Evolutionary conservation across 64 coral and sea anemone genomes (phyloP).

Genomic region (Actinia equina): DNA sequence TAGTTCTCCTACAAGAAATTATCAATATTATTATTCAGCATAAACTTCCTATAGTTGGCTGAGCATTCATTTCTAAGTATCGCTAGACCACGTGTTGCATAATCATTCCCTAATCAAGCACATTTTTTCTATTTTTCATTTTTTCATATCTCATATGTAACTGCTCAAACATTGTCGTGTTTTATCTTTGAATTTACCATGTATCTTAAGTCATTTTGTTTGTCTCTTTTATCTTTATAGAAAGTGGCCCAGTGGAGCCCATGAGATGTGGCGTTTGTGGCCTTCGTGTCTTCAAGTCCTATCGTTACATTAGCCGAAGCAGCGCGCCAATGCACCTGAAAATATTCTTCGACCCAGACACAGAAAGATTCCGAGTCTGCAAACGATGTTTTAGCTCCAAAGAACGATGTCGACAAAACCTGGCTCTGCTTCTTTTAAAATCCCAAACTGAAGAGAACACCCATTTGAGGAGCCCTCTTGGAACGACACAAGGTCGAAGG

Average conservation of each 20-base stretch:
- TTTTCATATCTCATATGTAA: too few species aligned
- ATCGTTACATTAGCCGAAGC: constrained; percentile 69
- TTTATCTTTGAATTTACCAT: not conserved
- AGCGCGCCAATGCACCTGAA: constrained; percentile 75
- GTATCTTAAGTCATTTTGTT: not conserved
- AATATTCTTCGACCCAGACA: constrained; percentile 65
- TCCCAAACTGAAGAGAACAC: too few species aligned
- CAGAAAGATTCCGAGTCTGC: constrained; percentile 79
- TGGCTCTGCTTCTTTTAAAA: constrained; percentile 66
- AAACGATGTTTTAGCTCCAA: constrained; percentile 79
- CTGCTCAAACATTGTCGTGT: not conserved
- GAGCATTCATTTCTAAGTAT: too few species aligned
- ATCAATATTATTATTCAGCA: too few species aligned
- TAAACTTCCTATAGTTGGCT: too few species aligned
- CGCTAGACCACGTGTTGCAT: too few species aligned
- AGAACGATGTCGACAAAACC: constrained; percentile 69
- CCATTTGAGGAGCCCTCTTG: too few species aligned
- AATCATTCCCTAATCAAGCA: too few species aligned
- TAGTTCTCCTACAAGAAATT: too few species aligned
- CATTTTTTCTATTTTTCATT: too few species aligned
- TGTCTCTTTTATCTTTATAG: not conserved
- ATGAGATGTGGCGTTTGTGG: constrained; percentile 89
- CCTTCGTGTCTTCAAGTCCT: constrained; percentile 79
- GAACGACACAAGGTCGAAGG: too few species aligned
- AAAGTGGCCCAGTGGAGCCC: constrained; percentile 23